These are phyloP conservation scores for Calidris pugnax DNA, from an alignment of 2,113 vertebrate genomes.

Conservation along the genomic window DNA sequence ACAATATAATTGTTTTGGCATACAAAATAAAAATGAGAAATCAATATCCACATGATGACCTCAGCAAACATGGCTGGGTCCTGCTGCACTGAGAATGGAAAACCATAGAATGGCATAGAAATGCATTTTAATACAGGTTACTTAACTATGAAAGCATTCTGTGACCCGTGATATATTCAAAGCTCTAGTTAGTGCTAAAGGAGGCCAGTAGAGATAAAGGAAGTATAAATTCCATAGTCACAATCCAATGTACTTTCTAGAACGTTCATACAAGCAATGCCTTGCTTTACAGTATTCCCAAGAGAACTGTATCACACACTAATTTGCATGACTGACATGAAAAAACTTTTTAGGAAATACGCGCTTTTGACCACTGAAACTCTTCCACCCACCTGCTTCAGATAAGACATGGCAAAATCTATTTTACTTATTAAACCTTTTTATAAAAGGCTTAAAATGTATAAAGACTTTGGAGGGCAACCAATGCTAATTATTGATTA, in stretches of 20 bases:
- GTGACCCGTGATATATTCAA: background rate
- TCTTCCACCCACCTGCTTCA: background rate
- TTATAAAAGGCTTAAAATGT: background rate
- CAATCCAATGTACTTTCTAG: background rate
- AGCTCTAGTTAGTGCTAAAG: background rate
- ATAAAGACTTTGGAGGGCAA: background rate
- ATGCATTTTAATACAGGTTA: background rate
- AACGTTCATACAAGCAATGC: background rate
- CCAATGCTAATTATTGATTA: background rate
- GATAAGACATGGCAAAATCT: background rate
- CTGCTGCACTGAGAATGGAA: background rate
- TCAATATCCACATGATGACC: background rate
- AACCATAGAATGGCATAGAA: background rate
- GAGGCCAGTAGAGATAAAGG: background rate
- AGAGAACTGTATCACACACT: background rate
- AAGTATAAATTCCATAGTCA: background rate
- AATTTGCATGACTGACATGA: background rate
- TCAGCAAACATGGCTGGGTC: background rate
- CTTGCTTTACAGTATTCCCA: background rate
- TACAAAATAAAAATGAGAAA: background rate
- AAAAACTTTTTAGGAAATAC: background rate
- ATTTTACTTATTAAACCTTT: background rate
- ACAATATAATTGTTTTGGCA: background rate
- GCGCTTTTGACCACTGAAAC: background rate
- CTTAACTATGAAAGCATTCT: background rate